A percentile compares a stretch with the other conserved stretches of the same genome.
These are phyloP conservation scores for Hippolais icterina DNA, from an alignment of 2,113 vertebrate species.

Conservation along the genomic window DNA sequence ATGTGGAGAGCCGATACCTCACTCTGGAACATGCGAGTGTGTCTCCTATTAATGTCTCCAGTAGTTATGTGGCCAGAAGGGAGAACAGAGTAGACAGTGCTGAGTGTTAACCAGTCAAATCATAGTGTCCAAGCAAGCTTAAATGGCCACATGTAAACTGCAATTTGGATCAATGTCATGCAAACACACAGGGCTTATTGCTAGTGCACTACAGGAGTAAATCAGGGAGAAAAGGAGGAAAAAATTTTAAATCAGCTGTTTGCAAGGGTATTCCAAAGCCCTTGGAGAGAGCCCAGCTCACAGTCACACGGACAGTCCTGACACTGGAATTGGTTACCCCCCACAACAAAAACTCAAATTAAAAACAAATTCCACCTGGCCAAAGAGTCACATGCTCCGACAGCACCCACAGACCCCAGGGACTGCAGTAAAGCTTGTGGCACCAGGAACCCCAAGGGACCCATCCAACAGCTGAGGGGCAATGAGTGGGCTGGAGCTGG, in stretches of 20 bases:
- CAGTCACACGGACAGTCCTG: rapidly evolving
- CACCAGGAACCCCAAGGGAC: rapidly evolving
- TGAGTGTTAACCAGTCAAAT: constrained; percentile 37
- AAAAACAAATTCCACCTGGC: rapidly evolving
- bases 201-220: not conserved
- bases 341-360: not conserved
- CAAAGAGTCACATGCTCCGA: rapidly evolving
- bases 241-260: not conserved
- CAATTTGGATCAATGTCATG: constrained; percentile 47
- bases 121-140: not conserved
- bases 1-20: not conserved
- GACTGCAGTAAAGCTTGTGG: not conserved
- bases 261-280: not conserved
- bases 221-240: not conserved
- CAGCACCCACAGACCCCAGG: rapidly evolving
- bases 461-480: rapidly evolving
- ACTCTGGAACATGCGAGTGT: rapidly evolving
- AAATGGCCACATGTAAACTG: not conserved
- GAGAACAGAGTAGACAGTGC: constrained; percentile 19
- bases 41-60: not conserved
- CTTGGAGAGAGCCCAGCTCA: rapidly evolving
- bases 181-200: not conserved
- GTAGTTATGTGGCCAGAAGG: not conserved
- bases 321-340: rapidly evolving
- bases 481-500: rapidly evolving